Base-by-base conservation (phyloP, 2,113 vertebrate species). In the Mustelus asterias region DNA sequence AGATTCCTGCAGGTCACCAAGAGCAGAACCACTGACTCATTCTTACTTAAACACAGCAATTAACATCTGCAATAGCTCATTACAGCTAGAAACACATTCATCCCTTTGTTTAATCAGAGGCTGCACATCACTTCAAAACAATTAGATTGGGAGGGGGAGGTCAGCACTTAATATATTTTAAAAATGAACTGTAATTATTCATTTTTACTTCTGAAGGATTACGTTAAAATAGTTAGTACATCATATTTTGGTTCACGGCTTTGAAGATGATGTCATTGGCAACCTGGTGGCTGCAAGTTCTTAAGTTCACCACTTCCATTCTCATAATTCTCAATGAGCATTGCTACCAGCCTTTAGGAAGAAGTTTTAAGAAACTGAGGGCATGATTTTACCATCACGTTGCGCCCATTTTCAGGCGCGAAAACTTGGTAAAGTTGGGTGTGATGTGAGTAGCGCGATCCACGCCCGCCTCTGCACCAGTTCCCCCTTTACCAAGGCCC, bases 41-140 rank as follows among this genome's bases (percentile, higher is more conserved):
- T 0, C 96, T 37, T 20, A 26, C 41, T 72, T 69, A 96, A 54
- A 0, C 0, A 67, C 95, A 11, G 96, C 96, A 95, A 96, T 96
- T 96, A 96, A 97, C 95, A 90, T 63, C 96, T 76, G 96, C 94
- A n/a, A 96, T 95, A 4, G 92, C 97, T 97, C 97, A 97, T 97
- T 97, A 97, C 96, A 97, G 97, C 95, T n/a, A 72, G 93, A n/a
- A 6, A 95, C 44, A 70, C 88, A 0, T 80, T 96, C 95, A 94
- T 86, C 0, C 0, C 65, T 0, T 29, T 8, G 96, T 80, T 96
- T 83, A 80, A 80, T 92, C 41, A 24, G 58, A 94, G 14, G 54
- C 24, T 0, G 76, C 96, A 78, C 96, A 96, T 95, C 94, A 95
- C 69, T 95, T 95, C 69, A 95, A 76, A 72, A 72, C 69, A 95